Base-by-base conservation (phyloP, 1,140 invertebrate genomes). In the Drosophila mauritiana region DNA sequence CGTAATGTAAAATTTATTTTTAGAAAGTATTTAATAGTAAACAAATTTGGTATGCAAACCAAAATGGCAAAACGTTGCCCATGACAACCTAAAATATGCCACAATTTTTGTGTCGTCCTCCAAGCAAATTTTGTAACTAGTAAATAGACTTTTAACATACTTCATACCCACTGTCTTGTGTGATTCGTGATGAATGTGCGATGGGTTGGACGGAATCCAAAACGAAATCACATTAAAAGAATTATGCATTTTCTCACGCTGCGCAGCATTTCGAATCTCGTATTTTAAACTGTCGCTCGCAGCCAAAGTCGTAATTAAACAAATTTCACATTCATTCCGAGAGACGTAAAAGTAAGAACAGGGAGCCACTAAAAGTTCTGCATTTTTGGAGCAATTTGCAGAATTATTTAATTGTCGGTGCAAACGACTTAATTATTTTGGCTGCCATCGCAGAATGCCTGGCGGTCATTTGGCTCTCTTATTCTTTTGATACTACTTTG, bases 351-450 rank as follows among this genome's bases (percentile, higher is more conserved):
- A 39, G 27, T 2, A 17, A 12, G 13, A 7, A 39, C 56, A 39
- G 48, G 22, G 53, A 72, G 49, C 46, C 49, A 11, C 17, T 46
- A 37, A 73, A 54, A 53, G 36, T 37, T 64, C 61, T 11, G 25
- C 15, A 27, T 27, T 37, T 64, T 75, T 52, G 22, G 34, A 55
- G 39, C 58, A 42, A 75, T 63, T 76, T 58, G 49, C 46, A 69
- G 80, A 86, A 91, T 84, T 91, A 91, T 91, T 91, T 91, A 91
- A 91, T 91, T 91, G 89, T 91, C 88, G 74, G 52, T 36, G 54
- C 40, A 83, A 91, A 89, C 89, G 89, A 90, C 89, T 91, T 91
- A 91, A 91, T 91, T 91, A 88, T 88, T 88, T 88, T 88, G 84
- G 84, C 80, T 73, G 84, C 58, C 82, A 72, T 77, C 78, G 78